Conservation (phyloP, 2,888 invertebrate species). For the Andrena trimmerana region DNA sequence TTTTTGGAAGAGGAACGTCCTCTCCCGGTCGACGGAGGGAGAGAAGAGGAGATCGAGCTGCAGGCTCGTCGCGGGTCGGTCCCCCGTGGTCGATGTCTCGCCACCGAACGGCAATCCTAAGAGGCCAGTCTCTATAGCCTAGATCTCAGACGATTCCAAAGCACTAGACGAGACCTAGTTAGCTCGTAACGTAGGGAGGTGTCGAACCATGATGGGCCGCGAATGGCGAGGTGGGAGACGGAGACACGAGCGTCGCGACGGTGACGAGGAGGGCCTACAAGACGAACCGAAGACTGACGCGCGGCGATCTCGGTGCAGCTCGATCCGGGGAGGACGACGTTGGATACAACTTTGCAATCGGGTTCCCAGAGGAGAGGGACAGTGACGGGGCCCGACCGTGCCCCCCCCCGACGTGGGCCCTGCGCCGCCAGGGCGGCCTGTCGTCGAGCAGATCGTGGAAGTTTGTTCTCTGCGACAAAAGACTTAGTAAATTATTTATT, state of each 20-base stretch:
- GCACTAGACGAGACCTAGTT: slow-evolving; percentile 54
- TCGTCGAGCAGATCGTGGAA: slow-evolving; percentile 65
- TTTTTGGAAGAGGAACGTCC: slow-evolving; percentile 13
- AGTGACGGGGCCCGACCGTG: too few relatives aligned
- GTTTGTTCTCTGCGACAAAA: slow-evolving; percentile 80
- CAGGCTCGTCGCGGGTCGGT: slow-evolving; percentile 48
- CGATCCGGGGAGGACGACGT: slow-evolving; percentile 3
- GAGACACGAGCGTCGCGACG: slow-evolving; percentile 5
- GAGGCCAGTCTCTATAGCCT: slow-evolving; percentile 73
- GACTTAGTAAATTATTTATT: slow-evolving; percentile 84
- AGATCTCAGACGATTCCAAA: slow-evolving; percentile 77
- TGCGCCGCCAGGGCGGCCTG: not conserved
- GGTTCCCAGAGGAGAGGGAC: too few relatives aligned
- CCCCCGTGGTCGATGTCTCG: slow-evolving; percentile 32
- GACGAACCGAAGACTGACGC: not conserved
- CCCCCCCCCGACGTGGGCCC: slow-evolving; percentile 4
- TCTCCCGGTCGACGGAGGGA: slow-evolving; percentile 6
- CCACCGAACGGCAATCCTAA: slow-evolving; percentile 60
- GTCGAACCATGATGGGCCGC: slow-evolving; percentile 10
- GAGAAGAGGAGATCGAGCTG: not conserved
- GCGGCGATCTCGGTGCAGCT: not conserved
- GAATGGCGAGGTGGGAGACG: not conserved
- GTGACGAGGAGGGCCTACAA: not conserved
- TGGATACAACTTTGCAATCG: too few relatives aligned
- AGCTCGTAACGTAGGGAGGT: slow-evolving; percentile 13